Conservation (phyloP, 2,113 vertebrate genomes). For the Chaenocephalus aceratus region DNA sequence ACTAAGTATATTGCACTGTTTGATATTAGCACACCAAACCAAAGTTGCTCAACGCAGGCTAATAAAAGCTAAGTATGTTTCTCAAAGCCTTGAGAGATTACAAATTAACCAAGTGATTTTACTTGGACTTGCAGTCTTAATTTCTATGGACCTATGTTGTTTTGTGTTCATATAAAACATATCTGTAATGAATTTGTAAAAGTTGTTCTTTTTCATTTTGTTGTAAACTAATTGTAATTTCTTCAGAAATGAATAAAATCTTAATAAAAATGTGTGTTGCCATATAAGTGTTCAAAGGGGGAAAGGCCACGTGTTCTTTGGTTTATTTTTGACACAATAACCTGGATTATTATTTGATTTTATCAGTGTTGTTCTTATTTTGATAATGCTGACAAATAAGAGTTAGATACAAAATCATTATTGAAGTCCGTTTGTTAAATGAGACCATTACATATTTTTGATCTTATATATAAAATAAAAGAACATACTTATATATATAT, state of each 20-base stretch:
- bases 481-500: too few relatives aligned
- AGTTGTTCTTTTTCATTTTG: not conserved
- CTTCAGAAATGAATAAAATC: slow-evolving; percentile 57
- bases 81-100: slow-evolving; percentile 48
- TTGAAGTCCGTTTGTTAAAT: not conserved
- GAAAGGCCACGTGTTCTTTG: not conserved
- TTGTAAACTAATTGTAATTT: slow-evolving; percentile 15
- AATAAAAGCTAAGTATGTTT: slow-evolving; percentile 13
- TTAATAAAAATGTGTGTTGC: slow-evolving; percentile 5
- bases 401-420: not conserved
- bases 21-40: slow-evolving; percentile 45
- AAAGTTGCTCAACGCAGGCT: slow-evolving; percentile 9
- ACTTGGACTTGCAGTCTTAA: slow-evolving; percentile 5
- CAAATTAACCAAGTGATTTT: slow-evolving; percentile 3
- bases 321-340: not conserved
- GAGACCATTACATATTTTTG: not conserved
- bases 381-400: not conserved
- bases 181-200: not conserved
- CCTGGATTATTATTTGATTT: not conserved
- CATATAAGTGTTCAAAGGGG: slow-evolving; percentile 18
- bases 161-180: slow-evolving; percentile 3
- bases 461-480: not conserved
- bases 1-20: slow-evolving; percentile 45
- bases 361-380: not conserved
- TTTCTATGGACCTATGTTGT: not conserved